Conservation (phyloP, 2,797 vertebrate genomes). For the Serranus cabrilla region DNA sequence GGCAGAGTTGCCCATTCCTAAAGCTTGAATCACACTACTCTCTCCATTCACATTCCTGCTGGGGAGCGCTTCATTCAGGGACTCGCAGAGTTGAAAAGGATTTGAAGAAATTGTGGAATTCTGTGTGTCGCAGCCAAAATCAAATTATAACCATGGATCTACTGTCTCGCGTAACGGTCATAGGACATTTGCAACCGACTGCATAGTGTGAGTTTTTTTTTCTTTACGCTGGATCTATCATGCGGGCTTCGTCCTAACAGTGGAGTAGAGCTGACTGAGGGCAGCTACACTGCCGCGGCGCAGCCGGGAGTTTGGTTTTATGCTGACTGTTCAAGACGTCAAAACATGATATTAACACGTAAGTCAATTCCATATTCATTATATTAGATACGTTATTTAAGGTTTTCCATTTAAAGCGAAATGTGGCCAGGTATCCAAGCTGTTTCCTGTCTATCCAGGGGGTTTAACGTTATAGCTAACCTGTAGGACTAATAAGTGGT, state of each 20-base stretch:
- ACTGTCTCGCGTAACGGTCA: conserved; percentile 35
- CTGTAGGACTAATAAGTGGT: background rate
- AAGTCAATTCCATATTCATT: conserved; percentile 53
- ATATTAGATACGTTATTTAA: fast-evolving
- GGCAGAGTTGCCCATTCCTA: conserved; percentile 75
- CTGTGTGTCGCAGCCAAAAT: conserved; percentile 11
- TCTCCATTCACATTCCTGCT: conserved; percentile 83
- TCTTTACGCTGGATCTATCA: conserved; percentile 74
- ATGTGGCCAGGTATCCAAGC: background rate
- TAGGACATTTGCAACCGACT: conserved; percentile 39
- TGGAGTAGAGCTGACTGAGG: conserved; percentile 60
- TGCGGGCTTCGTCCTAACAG: conserved; percentile 69
- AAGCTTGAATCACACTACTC: conserved; percentile 79
- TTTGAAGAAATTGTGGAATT: conserved; percentile 36
- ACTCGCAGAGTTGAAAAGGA: conserved; percentile 14
- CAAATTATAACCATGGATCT: conserved; percentile 76
- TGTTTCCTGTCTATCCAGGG: conserved; percentile 31
- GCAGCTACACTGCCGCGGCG: conserved; percentile 45
- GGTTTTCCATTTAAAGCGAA: background rate
- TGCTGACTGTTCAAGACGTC: conserved; percentile 47
- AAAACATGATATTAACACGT: conserved; percentile 84
- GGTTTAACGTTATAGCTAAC: background rate
- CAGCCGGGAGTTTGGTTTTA: conserved; percentile 52
- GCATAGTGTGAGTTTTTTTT: conserved; percentile 34
- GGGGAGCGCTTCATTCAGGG: conserved; percentile 53